These are phyloP conservation scores for Scolopax bukidnonensis DNA, from an alignment of 2,797 vertebrate genomes.

Conservation along the genomic window DNA sequence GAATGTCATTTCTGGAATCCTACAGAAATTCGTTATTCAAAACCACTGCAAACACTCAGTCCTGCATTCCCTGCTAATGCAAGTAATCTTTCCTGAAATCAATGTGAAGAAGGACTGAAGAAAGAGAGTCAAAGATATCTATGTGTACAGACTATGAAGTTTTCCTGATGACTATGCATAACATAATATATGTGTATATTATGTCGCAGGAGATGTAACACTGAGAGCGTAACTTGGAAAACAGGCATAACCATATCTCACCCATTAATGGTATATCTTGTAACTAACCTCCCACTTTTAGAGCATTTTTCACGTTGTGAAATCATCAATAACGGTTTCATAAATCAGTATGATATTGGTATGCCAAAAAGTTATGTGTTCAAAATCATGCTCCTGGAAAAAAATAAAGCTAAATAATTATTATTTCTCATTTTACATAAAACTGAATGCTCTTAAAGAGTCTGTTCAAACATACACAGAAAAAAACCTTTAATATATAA, in stretches of 20 bases:
- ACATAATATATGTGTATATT: not conserved
- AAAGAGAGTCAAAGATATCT: not conserved
- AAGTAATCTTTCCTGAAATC: not conserved
- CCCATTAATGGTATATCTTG: not conserved
- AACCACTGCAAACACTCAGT: not conserved
- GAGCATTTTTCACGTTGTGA: not conserved
- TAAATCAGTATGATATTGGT: not conserved
- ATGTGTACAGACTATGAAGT: not conserved
- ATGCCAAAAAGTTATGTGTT: not conserved
- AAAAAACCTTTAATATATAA: not conserved
- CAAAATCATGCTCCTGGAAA: not conserved
- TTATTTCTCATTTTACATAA: not conserved
- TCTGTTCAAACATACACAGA: not conserved
- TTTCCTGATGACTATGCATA: not conserved
- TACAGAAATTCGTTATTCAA: constrained; percentile 25
- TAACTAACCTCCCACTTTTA: not conserved
- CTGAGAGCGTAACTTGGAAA: not conserved
- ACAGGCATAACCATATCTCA: not conserved
- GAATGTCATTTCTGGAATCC: not conserved
- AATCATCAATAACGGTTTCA: not conserved
- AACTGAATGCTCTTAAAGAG: not conserved
- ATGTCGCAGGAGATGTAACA: not conserved
- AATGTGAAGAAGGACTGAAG: not conserved
- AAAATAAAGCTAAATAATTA: not conserved
- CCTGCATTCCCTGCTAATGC: not conserved